phyloP scores from a whole-genome alignment of 2,113 vertebrate species.

The Balaeniceps rex region DNA sequence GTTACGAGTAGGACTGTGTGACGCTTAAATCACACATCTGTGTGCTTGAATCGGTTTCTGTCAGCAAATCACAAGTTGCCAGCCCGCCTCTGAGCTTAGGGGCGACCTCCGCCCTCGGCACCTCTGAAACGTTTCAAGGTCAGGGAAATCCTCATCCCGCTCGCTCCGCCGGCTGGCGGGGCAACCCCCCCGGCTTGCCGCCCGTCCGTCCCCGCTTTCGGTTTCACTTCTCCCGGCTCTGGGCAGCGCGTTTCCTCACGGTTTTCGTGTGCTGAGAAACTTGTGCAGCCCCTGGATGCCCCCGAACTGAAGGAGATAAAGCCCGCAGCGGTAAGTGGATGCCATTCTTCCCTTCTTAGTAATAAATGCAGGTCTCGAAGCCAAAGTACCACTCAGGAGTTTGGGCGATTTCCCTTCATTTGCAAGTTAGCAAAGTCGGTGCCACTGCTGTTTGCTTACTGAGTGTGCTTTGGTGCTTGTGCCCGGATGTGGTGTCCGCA shows the following conservation, averaged over 20 bases:
- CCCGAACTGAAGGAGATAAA: neutral
- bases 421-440: no score
- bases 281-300: neutral
- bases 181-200: no score
- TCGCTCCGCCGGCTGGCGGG: rapidly evolving
- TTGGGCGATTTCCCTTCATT: neutral
- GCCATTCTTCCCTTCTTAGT: neutral
- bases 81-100: rapidly evolving
- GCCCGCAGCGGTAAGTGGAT: neutral
- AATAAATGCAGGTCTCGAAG: neutral
- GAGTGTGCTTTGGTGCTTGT: neutral
- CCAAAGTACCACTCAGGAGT: neutral
- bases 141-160: no score
- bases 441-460: neutral
- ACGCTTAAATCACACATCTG: no score
- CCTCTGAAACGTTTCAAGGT: rapidly evolving
- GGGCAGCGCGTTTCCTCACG: rapidly evolving
- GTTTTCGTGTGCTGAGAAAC: no score
- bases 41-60: rapidly evolving
- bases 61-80: neutral
- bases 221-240: neutral
- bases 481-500: neutral
- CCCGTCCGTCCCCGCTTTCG: neutral
- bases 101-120: no score
- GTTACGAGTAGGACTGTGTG: neutral